Evolutionary conservation across 2,113 vertebrate genomes (phyloP).

Genomic region (Boulengerochromis microlepis): DNA sequence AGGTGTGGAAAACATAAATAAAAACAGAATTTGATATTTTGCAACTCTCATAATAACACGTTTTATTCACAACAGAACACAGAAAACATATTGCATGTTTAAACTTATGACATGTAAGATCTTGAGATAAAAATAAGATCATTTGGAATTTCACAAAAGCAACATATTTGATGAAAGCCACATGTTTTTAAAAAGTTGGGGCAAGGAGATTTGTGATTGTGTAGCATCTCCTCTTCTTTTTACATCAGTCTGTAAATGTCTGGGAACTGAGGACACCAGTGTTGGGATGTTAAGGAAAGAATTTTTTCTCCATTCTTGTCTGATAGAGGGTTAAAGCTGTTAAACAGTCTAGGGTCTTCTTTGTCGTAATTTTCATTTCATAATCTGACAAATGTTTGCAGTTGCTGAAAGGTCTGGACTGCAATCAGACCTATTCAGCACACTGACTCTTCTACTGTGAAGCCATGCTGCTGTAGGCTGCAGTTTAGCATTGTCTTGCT

Average conservation of each 20-base stretch:
- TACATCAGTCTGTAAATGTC: not conserved
- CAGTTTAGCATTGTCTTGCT: not conserved
- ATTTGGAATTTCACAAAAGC: not conserved
- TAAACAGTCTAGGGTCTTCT: accelerated
- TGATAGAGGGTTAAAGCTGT: accelerated
- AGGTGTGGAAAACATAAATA: not conserved
- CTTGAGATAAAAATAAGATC: not conserved
- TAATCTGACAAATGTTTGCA: not conserved
- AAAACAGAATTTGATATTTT: not conserved
- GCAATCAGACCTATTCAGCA: accelerated
- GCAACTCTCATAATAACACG: not conserved
- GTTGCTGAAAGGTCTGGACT: not conserved
- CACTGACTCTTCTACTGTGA: not conserved
- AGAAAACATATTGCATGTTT: not conserved
- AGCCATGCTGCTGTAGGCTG: accelerated
- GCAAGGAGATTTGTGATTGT: not conserved
- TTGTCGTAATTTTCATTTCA: not conserved
- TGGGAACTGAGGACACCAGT: not conserved
- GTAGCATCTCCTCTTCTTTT: not conserved
- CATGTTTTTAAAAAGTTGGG: not conserved
- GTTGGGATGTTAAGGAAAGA: accelerated
- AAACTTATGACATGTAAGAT: not conserved
- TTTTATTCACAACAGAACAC: not conserved
- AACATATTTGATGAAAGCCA: not conserved
- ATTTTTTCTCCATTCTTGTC: not conserved